These are phyloP conservation scores for Motacilla tschutschensis DNA, from an alignment of 2,113 vertebrate genomes.

Conservation along the genomic window DNA sequence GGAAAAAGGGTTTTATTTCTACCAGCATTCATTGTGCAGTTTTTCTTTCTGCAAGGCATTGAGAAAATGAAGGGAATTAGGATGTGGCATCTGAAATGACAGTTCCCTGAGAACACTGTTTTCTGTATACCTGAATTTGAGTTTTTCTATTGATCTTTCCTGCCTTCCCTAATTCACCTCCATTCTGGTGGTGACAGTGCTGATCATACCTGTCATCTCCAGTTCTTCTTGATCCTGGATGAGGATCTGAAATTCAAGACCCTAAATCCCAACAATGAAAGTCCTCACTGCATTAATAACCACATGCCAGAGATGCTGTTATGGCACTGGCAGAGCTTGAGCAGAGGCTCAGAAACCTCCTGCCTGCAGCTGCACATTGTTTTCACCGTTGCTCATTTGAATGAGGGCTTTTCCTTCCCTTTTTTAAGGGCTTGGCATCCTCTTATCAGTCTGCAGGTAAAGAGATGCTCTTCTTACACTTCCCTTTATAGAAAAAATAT, in stretches of 20 bases:
- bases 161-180: neutral
- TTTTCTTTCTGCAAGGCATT: slow-evolving; percentile 18
- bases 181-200: neutral
- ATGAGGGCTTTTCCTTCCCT: neutral
- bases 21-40: neutral
- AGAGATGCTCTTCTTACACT: neutral
- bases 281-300: neutral
- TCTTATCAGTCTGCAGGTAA: neutral
- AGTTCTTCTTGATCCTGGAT: neutral
- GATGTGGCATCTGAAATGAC: slow-evolving; percentile 12
- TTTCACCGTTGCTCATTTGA: neutral
- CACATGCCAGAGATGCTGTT: neutral
- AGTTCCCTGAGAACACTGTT: neutral
- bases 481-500: neutral
- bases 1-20: slow-evolving; percentile 17
- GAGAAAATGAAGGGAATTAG: slow-evolving; percentile 48
- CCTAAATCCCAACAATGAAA: neutral
- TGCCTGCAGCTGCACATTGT: neutral
- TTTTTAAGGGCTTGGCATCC: neutral
- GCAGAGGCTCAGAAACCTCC: neutral
- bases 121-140: neutral
- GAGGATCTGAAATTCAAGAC: slow-evolving; percentile 6
- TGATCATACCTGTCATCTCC: neutral
- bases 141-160: slow-evolving; percentile 3
- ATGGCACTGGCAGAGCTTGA: neutral